phyloP scores from a whole-genome alignment of 1,140 invertebrate genomes.

The Sycophila sp. region DNA sequence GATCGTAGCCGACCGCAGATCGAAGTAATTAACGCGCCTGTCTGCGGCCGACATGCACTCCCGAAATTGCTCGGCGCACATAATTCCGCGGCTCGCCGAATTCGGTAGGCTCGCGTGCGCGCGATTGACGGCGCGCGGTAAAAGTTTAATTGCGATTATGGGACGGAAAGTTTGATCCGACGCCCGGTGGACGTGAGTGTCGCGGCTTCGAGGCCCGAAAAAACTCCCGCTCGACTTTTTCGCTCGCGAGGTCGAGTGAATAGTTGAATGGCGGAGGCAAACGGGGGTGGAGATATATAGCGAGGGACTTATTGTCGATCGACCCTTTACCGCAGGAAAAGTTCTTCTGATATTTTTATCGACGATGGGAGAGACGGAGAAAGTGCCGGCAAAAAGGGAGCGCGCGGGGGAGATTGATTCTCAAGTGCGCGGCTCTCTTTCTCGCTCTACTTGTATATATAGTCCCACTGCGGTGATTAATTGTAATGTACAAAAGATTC shows the following conservation, averaged over 20 bases:
- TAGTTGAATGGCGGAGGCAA: constrained; percentile 3
- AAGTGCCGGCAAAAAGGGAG: constrained; percentile 5
- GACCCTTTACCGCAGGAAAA: constrained; percentile 16
- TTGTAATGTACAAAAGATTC: constrained; percentile 24
- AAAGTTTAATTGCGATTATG: constrained; percentile 50
- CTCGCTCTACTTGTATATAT: too few species aligned
- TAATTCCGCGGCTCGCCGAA: constrained; percentile 3
- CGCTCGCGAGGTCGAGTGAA: background rate
- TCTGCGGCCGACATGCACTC: constrained; percentile 15
- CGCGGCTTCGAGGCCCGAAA: background rate
- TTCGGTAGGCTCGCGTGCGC: background rate
- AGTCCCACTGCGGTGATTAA: constrained; percentile 24
- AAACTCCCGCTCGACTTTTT: constrained; percentile 9
- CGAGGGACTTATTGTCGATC: constrained; percentile 20
- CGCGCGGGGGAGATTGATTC: constrained; percentile 37
- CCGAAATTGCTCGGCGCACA: constrained; percentile 12
- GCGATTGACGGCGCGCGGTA: constrained; percentile 5
- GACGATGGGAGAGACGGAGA: background rate
- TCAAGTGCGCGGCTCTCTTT: constrained; percentile 10
- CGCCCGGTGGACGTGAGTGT: background rate
- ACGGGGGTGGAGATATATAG: background rate
- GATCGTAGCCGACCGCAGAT: constrained; percentile 22
- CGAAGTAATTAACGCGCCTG: constrained; percentile 35
- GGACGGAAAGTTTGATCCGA: background rate
- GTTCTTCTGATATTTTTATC: constrained; percentile 35